Base-by-base conservation (phyloP, 2,113 vertebrate species). In the Leptosomus discolor region DNA sequence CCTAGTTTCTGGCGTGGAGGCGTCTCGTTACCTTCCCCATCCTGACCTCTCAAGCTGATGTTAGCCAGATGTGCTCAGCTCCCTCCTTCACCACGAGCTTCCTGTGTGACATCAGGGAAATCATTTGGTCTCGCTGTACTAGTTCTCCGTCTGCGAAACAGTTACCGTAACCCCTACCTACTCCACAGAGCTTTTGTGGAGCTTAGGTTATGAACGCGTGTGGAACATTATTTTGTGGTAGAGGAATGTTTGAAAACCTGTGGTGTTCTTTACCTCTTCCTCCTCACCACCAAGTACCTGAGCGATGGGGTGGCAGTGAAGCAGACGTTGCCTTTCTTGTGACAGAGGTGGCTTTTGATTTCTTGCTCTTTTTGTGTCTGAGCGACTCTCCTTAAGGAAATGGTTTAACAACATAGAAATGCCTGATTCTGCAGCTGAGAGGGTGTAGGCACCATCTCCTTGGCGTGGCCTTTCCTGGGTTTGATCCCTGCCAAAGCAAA, bases 51-150 rank as follows among this genome's bases (percentile, higher is more conserved):
- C 0, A 2, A 39, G 91, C 79, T 88, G 92, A 90, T 81, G 94
- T 75, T 51, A 36, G 83, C 76, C 90, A 94, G 85, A 74, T 91
- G 83, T 74, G 71, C 19, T 58, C 50, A 13, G 64, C 32, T 54
- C 56, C 68, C 26, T 88, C n/a, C 63, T 70, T 69, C 2, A 1
- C 21, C 39, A 8, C 43, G 37, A 75, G 2, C 79, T 77, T 90
- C 57, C 77, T 68, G 41, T 22, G 78, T 58, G 51, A 58, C 46
- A 27, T 9, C 51, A 43, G 76, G 83, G 88, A 18, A 36, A 21
- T 51, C 19, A 6, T 5, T 56, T 1, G 4, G 8, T 36, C 54
- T 60, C 8, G 1, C 34, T 50, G 39, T 10, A 6, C 43, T 43
- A 15, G 5, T 78, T 79, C 32, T 76, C 30, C 46, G 46, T 68